Base-by-base conservation (phyloP, 2,888 invertebrate species). In the Taphrorychus bicolor region DNA sequence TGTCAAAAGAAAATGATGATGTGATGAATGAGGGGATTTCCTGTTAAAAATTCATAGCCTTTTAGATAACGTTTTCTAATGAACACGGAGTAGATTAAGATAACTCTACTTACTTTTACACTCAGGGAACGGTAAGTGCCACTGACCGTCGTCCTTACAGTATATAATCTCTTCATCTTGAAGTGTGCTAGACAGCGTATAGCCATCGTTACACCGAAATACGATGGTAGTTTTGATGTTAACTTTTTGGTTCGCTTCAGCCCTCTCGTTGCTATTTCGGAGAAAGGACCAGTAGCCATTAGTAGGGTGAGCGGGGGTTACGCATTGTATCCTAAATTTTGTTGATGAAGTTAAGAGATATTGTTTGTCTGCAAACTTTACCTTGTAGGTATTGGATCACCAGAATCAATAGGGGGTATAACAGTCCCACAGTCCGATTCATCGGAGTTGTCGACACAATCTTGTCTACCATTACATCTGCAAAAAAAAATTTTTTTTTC, bases 361-460 rank as follows among this genome's bases (percentile, higher is more conserved):
- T n/a, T n/a, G n/a, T n/a, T n/a, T n/a, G n/a, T n/a, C n/a, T n/a
- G n/a, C n/a, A n/a, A n/a, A n/a, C n/a, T n/a, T n/a, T n/a, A n/a
- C n/a, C 16, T 59, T 5, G 24, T 54, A 5, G 4, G 5, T 24
- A 54, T 32, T 11, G 23, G 32, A 5, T 23, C 1, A 11, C 32
- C 11, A 19, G 57, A 11, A 16, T 41, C 41, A 7, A 21, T 56
- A 14, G 17, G 67, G 54, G 3, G 52, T 49, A 2, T 16, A 14
- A 14, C 19, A 24, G 18, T 7, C 16, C 11, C 24, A 32, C 58
- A 67, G 21, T 70, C 68, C 19, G 69, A 69, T 72, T 86, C 86
- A 73, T 86, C 86, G 3, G 86, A 86, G 24, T 80, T 81, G 65
- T 86, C 86, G 1, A 80, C 72, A 71, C 87, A 87, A 54, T 87